Base-by-base conservation (phyloP, 2,888 invertebrate species). In the Torymus texanus region DNA sequence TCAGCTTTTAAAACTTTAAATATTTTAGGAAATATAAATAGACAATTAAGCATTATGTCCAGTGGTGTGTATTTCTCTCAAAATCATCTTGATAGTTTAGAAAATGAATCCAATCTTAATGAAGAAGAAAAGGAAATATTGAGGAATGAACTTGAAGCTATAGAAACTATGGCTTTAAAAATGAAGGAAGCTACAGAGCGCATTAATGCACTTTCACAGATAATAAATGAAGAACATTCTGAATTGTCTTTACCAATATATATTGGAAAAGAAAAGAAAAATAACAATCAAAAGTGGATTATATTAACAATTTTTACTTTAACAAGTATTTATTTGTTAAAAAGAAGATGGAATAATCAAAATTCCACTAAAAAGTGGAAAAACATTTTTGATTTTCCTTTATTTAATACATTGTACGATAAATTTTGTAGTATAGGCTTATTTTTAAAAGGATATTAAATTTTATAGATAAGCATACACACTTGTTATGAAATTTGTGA, bases 31-130 rank as follows among this genome's bases (percentile, higher is more conserved):
- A 91, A 92, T 41, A 91, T 92, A 65, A 88, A 93, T 14, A 92
- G 93, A 85, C 94, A 94, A 86, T 85, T 93, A 58, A 91, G 91
- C 80, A 90, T 93, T 62, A 91, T 94, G 88, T 92, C 93, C 85
- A 91, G 93, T 1, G 92, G 92, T 55, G 85, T 94, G 68, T 91
- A 91, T 67, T 94, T 92, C 84, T 89, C 92, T n/a, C 86, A 83
- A 78, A 86, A 84, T 58, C 83, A 79, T 80, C 51, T 88, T 4
- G 53, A 78, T 18, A 79, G 77, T 68, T 78, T 81, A 29, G 77
- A 82, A 56, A 53, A 62, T 18, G 65, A 85, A 50, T 70, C 78
- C 0, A n/a, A 65, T 58, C 63, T 86, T 10, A 77, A 79, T 16
- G 41, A 80, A 12, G 68, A 78, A 63, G 79, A 86, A 75, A 82